These are phyloP conservation scores for Trachelipus rathkii DNA, from an alignment of 1,140 invertebrate genomes.

Conservation along the genomic window DNA sequence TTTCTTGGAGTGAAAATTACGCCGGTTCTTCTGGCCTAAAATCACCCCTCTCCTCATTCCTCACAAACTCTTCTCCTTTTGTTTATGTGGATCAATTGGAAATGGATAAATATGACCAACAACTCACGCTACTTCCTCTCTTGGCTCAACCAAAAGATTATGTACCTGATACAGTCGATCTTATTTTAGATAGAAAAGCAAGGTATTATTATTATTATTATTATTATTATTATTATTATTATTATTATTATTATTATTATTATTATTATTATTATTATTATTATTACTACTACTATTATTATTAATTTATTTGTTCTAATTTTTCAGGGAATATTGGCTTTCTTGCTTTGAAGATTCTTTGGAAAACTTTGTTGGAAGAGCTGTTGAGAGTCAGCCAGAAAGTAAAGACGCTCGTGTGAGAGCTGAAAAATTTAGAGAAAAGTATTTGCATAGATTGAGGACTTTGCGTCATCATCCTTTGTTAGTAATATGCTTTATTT, in stretches of 20 bases:
- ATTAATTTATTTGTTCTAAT: neutral
- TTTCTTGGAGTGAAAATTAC: constrained; percentile 72
- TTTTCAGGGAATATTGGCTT: constrained; percentile 78
- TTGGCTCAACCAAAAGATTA: constrained; percentile 63
- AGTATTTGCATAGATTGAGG: constrained; percentile 74
- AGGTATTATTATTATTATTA: constrained; percentile 47
- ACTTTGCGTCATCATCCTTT: constrained; percentile 69
- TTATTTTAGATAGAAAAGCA: constrained; percentile 77
- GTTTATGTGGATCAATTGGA: constrained; percentile 61
- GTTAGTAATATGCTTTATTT: constrained; percentile 16
- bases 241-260: constrained; percentile 15
- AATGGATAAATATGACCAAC: constrained; percentile 63
- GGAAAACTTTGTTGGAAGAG: constrained; percentile 65
- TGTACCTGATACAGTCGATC: constrained; percentile 82
- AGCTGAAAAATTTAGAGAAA: constrained; percentile 75
- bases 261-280: neutral
- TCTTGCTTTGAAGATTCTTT: constrained; percentile 80
- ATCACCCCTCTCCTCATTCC: constrained; percentile 52
- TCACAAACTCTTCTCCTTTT: constrained; percentile 27
- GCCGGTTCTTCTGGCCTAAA: constrained; percentile 66
- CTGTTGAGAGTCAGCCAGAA: constrained; percentile 69
- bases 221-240: constrained; percentile 37
- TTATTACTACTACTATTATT: too few species aligned
- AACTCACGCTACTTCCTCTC: constrained; percentile 62
- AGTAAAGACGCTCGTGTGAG: constrained; percentile 68